Base-by-base conservation (phyloP, 2,888 invertebrate species). In the Drosophila incognita region DNA sequence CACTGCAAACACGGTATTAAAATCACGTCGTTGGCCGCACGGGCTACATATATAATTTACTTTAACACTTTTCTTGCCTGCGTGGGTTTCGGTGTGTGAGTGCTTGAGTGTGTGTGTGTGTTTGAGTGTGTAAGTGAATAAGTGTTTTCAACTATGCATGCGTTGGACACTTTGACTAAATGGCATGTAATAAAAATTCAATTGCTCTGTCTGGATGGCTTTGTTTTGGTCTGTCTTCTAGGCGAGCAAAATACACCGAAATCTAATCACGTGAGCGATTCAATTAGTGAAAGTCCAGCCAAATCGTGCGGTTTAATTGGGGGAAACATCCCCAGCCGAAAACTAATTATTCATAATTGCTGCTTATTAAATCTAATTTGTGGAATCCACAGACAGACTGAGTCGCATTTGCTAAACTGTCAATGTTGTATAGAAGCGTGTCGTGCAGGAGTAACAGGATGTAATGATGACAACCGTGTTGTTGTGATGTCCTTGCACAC, bases 151-250 rank as follows among this genome's bases (percentile, higher is more conserved):
- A 21, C 38, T 40, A 40, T 63, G 48, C 33, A 36, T 54, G 48
- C 42, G 67, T 40, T 49, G 60, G 71, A 68, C 81, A 78, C 72
- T 75, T 85, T 83, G 80, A 71, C 72, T 86, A 79, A 82, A 84
- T 83, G 83, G 72, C 74, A 66, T 82, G 72, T 58, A 83, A 83
- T 84, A 84, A 84, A 84, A 86, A 68, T 83, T 81, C 81, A 84
- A 84, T 83, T 86, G 86, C 81, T 76, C 76, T 78, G 83, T 82
- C 83, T 85, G 81, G 65, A 36, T 68, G 65, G 56, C 66, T 46
- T 59, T 67, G 54, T 68, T 75, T 68, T 67, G 61, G 48, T 42
- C 18, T 60, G 24, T 62, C 51, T 74, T 52, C 67, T 70, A 67
- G 74, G 33, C 42, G 21, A 57, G n/a, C n/a, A 1, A 36, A 48